Conservation (phyloP, 2,797 vertebrate species). For the Sebastes diploproa region DNA sequence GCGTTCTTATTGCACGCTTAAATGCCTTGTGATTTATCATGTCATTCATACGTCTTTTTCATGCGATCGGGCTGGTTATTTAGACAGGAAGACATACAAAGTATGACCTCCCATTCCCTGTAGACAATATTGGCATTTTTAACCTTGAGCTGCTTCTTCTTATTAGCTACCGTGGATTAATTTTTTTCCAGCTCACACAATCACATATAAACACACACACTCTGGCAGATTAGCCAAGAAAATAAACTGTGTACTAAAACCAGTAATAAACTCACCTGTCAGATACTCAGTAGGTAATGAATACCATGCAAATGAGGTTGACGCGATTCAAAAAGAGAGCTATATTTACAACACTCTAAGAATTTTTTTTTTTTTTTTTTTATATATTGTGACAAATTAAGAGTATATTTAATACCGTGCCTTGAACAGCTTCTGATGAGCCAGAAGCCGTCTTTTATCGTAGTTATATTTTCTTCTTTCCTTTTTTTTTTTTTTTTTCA, state of each 20-base stretch:
- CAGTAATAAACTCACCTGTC: conserved; percentile 7
- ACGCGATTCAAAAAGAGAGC: background rate
- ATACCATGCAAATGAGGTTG: conserved; percentile 9
- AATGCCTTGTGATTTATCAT: too few species aligned
- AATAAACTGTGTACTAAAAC: background rate
- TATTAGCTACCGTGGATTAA: background rate
- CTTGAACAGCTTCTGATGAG: background rate
- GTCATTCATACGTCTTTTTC: too few species aligned
- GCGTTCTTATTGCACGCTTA: too few species aligned
- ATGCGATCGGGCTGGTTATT: background rate
- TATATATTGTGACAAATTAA: background rate
- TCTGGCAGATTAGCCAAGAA: background rate
- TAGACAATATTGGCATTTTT: background rate
- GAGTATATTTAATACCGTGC: background rate
- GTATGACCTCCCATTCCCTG: background rate
- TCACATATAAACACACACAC: background rate
- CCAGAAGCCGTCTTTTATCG: background rate
- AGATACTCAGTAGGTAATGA: background rate
- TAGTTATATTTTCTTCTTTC: background rate
- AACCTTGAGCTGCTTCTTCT: background rate
- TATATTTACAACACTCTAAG: conserved; percentile 20
- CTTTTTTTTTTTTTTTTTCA: background rate
- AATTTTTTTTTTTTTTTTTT: background rate
- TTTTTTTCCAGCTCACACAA: background rate
- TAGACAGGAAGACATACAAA: background rate